Evolutionary conservation across 2,797 vertebrate genomes (phyloP), one percentile per base, ranked within the genome.

Genomic region (Amazona finschi): DNA sequence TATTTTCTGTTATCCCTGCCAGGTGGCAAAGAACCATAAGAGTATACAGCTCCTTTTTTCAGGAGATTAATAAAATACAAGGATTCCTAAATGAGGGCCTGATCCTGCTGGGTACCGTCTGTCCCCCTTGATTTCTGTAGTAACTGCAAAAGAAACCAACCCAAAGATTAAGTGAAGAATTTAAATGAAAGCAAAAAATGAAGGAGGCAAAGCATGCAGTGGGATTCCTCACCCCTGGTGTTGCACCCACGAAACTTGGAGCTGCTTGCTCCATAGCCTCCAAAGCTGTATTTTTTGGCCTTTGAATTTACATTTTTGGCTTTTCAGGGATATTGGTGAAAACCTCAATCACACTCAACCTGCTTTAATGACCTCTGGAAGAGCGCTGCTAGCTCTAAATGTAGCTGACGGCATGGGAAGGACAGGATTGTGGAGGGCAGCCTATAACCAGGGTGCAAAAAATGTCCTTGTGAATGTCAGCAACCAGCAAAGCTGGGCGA

Each of bases 1-100:
- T 95, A 93, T 95, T 96, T 96, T 95, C 71, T 87, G 86, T 79
- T 93, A 85, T 86, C 86, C 90, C 88, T 95, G 93, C 92, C 94
- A 95, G 95, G 92, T 93, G 92, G 90, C 93, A 94, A 87, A 92
- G 86, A 95, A 76, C 74, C 71, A 67, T 72, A 47, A 79, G 81
- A 67, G 49, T 67, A 49, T 85, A 53, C 64, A 85, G 57, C 55
- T 94, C 39, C 70, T 87, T 93, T 96, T 87, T 79, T 10, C 61
- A 52, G 41, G 66, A 95, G 76, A 95, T 94, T 88, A 96, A 83
- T 88, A 72, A 93, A 94, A 94, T 44, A 91, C 82, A 89, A 87
- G 20, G 80, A 95, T 82, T 93, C 92, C 67, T 92, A 94, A 94
- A 92, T 71, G 67, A 78, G 61, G 77, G 39, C 52, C 86, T 85